phyloP scores from a whole-genome alignment of 2,797 vertebrate species.

The Clarias laeviceps region DNA sequence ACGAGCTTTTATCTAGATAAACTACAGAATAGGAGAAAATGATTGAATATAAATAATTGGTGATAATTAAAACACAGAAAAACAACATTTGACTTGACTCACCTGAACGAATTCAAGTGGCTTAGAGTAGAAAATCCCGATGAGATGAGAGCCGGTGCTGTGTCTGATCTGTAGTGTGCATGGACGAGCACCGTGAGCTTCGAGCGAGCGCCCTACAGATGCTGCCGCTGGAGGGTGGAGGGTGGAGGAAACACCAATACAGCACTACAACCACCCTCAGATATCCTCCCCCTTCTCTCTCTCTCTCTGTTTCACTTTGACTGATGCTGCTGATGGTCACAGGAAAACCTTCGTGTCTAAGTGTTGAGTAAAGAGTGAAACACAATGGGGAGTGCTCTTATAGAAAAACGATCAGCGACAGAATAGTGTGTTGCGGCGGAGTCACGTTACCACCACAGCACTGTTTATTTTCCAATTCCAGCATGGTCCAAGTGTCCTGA shows the following conservation, averaged over 20 bases:
- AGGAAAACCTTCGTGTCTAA: background rate
- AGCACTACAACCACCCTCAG: constrained; percentile 26
- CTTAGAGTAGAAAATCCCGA: background rate
- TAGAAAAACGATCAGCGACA: background rate
- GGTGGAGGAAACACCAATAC: constrained; percentile 62
- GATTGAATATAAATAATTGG: too few relatives aligned
- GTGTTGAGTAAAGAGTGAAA: background rate
- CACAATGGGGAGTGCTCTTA: background rate
- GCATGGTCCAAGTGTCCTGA: background rate
- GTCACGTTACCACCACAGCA: background rate
- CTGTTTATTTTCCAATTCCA: background rate
- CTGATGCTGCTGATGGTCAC: background rate
- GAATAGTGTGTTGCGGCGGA: background rate
- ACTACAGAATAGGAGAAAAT: background rate
- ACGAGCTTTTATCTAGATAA: background rate
- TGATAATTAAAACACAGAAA: background rate
- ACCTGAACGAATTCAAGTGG: constrained; percentile 13
- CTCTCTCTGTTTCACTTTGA: constrained; percentile 5
- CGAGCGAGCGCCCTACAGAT: constrained; percentile 47
- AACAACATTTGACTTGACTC: background rate
- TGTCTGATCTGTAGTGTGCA: background rate
- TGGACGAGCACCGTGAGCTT: constrained; percentile 21
- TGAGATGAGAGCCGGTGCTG: background rate
- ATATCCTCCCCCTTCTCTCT: background rate
- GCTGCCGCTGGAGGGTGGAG: constrained; percentile 59